Evolutionary conservation across 2,797 vertebrate species (phyloP), one percentile per base, ranked within the genome.

Genomic region (Astyanax mexicanus): DNA sequence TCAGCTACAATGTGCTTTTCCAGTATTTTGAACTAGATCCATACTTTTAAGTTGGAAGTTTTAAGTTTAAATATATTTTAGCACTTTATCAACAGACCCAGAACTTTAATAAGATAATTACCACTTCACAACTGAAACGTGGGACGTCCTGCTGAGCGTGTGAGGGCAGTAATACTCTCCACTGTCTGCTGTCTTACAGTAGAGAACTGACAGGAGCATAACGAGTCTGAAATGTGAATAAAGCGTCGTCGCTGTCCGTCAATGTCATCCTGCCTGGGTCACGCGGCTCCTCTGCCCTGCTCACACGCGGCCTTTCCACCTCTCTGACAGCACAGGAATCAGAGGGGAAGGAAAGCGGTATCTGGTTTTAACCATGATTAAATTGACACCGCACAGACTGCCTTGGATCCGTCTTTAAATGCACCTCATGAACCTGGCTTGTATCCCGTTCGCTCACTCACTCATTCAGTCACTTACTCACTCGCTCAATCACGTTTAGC

Each of bases 351-450:
- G 78, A 92, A 93, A 85, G 81, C 84, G 90, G 93, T 91, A 92
- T 89, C 88, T 81, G 88, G 86, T 87, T 21, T 90, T 84, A 89
- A 87, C 86, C 88, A 89, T 90, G 90, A 92, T 92, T 92, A 92
- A 92, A 92, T 88, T 91, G 91, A 93, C 92, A 90, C 91, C 91
- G 89, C 92, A 89, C 87, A 90, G 88, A 92, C 89, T 89, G 91
- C 88, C 90, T 92, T 89, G 77, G 87, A 88, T 91, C 78, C 83
- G 54, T 23, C 21, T 27, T 13, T 54, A 54, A 51, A 54, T 25
- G 29, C 55, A 35, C 29, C 66, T 38, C 21, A 38, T 69, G 25
- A 42, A 66, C 42, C 38, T 25, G 44, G 25, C 44, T 32, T 19
- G 40, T 23, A 49, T 49, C 47, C 49, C n/a, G 9, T 8, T 51